Evolutionary conservation across 2,888 invertebrate genomes (phyloP).

Genomic region (Pseudoips prasinana): DNA sequence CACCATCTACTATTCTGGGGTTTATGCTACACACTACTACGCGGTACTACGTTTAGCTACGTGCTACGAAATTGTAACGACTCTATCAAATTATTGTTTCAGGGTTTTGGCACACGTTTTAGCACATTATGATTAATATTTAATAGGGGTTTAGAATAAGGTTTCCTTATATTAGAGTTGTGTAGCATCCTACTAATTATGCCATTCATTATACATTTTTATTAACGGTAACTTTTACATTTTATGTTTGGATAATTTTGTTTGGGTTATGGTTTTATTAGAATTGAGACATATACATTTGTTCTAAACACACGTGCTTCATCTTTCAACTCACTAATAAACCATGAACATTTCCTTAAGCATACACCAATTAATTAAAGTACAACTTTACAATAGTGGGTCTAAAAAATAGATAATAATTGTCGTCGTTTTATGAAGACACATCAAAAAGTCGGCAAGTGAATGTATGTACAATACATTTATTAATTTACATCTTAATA

Average conservation of each 20-base stretch:
- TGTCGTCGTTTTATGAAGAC: constrained; percentile 52
- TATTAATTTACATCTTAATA: constrained; percentile 10
- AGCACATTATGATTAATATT: no score
- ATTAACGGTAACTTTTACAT: no score
- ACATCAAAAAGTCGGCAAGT: constrained; percentile 54
- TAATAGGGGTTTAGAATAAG: no score
- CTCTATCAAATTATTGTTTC: constrained; percentile 1
- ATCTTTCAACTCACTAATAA: background rate
- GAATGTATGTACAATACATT: constrained; percentile 30
- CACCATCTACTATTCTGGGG: no score
- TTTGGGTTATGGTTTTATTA: no score
- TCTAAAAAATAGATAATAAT: constrained; percentile 62
- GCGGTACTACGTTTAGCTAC: constrained; percentile 5
- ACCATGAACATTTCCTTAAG: constrained; percentile 12
- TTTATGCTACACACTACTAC: constrained; percentile 1
- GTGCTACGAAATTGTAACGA: background rate
- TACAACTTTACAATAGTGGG: constrained; percentile 47
- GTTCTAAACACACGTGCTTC: no score
- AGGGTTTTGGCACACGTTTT: background rate
- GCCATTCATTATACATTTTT: no score
- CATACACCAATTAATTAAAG: constrained; percentile 20
- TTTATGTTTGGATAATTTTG: no score
- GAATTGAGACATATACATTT: no score
- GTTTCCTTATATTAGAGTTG: no score
- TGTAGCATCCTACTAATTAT: no score